phyloP scores from a whole-genome alignment of 1,140 invertebrate species.

The Aphaenogaster rudis region DNA sequence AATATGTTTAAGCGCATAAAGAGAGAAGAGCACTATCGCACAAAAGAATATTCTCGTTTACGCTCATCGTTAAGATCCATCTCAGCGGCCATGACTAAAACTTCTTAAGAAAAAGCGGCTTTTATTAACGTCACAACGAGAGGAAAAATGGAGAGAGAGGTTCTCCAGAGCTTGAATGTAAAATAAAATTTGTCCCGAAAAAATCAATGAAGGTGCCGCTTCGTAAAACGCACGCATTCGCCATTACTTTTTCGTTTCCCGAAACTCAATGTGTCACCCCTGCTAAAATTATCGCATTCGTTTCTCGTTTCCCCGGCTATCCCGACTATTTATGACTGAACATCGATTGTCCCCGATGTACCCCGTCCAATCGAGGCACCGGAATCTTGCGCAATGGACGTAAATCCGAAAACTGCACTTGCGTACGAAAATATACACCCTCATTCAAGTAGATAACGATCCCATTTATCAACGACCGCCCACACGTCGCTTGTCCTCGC shows the following conservation, averaged over 20 bases:
- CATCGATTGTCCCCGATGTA: conserved; percentile 37
- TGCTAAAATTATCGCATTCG: conserved; percentile 30
- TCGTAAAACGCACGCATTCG: conserved; percentile 24
- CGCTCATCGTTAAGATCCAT: conserved; percentile 35
- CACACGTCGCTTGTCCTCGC: background rate
- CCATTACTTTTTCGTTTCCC: background rate
- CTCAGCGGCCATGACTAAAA: conserved; percentile 16
- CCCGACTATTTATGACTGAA: conserved; percentile 56
- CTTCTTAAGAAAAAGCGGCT: conserved; percentile 20
- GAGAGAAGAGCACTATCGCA: background rate
- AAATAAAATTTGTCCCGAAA: conserved; percentile 15
- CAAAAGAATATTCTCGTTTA: conserved; percentile 29
- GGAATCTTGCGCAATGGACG: conserved; percentile 53
- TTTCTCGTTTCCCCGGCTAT: conserved; percentile 6
- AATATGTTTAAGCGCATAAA: conserved; percentile 7
- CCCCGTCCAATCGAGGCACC: conserved; percentile 1
- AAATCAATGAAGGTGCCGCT: conserved; percentile 40
- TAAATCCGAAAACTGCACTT: conserved; percentile 32
- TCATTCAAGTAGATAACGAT: background rate
- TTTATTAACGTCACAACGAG: conserved; percentile 4
- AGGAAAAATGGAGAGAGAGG: background rate
- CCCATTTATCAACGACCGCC: conserved; percentile 16
- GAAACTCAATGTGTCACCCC: conserved; percentile 9
- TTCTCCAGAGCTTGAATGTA: background rate
- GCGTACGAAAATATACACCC: conserved; percentile 6